Evolutionary conservation across 2,113 vertebrate genomes (phyloP), one percentile per base, ranked within the genome.

Genomic region (Platichthys stellatus): DNA sequence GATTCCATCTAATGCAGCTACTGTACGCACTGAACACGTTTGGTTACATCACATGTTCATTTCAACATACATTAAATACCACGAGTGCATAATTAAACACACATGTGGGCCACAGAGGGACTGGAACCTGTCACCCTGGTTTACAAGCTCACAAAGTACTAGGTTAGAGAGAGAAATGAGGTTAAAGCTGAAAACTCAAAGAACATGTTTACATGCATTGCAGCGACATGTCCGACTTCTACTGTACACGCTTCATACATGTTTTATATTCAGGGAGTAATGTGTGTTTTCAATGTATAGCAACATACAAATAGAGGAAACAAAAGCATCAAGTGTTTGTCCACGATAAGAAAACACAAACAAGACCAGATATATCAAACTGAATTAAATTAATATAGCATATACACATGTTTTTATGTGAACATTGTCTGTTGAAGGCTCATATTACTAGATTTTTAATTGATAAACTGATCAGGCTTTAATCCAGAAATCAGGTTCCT

Each of bases 51-150:
- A 43, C 10, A 43, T 43, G 17, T 57, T 59, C 23, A 53, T 12
- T 17, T 28, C 1, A 8, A 43, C 20, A 10, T 7, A 24, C 8
- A 54, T 61, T 56, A 72, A 31, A 73, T 64, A 43, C 49, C 60
- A 66, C 3, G 40, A 54, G 40, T 23, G 66, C 78, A 82, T 82
- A 20, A 75, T 82, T 70, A 70, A 81, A 67, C n/a, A 6, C 3
- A 38, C 3, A 38, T 21, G 69, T 24, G 40, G 63, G 47, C 53
- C 45, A 1, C 5, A 0, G 63, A 24, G 59, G 72, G 47, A 43
- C 49, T 28, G 13, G 20, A 59, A 23, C 9, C 57, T 3, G 56
- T 78, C 70, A 40, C 40, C 24, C 15, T n/a, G 61, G 38, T 53
- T 51, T 74, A 35, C 47, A 70, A 35, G 56, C 8, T 1, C 12